These are phyloP conservation scores for Phortica variegata DNA, from an alignment of 1,140 invertebrate genomes.

Conservation along the genomic window DNA sequence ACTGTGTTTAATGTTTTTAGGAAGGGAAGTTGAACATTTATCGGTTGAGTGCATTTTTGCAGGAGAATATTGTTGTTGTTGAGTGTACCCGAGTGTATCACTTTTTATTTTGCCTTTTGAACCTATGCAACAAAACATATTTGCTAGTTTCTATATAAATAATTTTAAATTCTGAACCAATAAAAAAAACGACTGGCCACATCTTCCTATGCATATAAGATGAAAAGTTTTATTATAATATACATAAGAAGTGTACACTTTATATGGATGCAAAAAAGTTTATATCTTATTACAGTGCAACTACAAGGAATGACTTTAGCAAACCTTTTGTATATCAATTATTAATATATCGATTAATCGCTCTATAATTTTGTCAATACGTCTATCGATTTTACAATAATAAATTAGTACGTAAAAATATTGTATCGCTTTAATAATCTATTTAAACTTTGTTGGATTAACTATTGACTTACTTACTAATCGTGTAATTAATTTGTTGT, in stretches of 20 bases:
- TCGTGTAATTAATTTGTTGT: too few relatives aligned
- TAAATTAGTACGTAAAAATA: conserved; percentile 52
- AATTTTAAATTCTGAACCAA: too few relatives aligned
- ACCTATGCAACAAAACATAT: too few relatives aligned
- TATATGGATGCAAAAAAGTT: conserved; percentile 44
- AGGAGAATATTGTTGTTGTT: too few relatives aligned
- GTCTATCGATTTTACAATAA: conserved; percentile 52
- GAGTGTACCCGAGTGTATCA: too few relatives aligned
- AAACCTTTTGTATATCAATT: conserved; percentile 43
- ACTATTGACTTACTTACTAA: conserved; percentile 24
- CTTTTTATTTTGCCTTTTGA: too few relatives aligned
- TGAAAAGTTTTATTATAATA: conserved; percentile 49
- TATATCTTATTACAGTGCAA: conserved; percentile 49
- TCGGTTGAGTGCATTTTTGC: too few relatives aligned
- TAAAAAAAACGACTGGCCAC: too few relatives aligned
- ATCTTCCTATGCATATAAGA: conserved; percentile 29
- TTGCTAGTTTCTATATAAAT: too few relatives aligned
- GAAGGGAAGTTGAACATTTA: too few relatives aligned
- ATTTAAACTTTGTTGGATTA: conserved; percentile 40
- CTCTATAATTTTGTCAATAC: conserved; percentile 38
- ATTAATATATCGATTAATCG: conserved; percentile 42
- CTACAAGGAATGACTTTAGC: conserved; percentile 54
- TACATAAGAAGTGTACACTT: conserved; percentile 44
- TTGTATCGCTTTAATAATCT: conserved; percentile 39
- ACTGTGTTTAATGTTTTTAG: too few relatives aligned